Conservation (phyloP, 92 coral and sea anemone genomes). For the Palythoa grandiflora region DNA sequence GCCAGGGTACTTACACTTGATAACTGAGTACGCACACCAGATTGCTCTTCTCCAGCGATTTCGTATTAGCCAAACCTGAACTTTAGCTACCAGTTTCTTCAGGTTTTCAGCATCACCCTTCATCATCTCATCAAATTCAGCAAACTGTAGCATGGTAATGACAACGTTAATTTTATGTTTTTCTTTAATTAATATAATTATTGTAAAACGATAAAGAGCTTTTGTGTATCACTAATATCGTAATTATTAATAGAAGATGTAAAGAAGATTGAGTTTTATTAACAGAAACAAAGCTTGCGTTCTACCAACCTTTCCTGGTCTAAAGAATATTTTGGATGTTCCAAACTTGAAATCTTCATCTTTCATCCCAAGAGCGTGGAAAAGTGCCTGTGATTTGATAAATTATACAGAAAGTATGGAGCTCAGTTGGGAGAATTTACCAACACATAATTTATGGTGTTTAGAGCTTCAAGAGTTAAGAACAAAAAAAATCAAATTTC, state of each 20-base stretch:
- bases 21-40: slow-evolving; percentile 93
- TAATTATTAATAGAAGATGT: too few species aligned
- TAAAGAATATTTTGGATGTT: slow-evolving; percentile 92
- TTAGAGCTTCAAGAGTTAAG: too few species aligned
- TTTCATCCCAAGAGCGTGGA: slow-evolving; percentile 96
- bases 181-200: too few species aligned
- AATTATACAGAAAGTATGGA: background rate
- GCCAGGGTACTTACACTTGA: slow-evolving; percentile 76
- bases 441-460: background rate
- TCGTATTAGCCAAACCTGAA: slow-evolving; percentile 82
- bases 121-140: slow-evolving; percentile 97
- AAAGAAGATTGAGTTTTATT: background rate
- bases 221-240: too few species aligned
- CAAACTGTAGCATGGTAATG: slow-evolving; percentile 68
- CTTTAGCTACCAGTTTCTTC: slow-evolving; percentile 90
- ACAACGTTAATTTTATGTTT: too few species aligned
- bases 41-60: slow-evolving; percentile 97
- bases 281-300: too few species aligned
- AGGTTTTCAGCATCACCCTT: slow-evolving; percentile 92
- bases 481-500: background rate
- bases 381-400: slow-evolving; percentile 75
- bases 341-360: slow-evolving; percentile 96
- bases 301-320: slow-evolving; percentile 92
- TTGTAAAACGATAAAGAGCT: too few species aligned
- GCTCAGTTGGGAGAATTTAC: too few species aligned